phyloP scores from a whole-genome alignment of 2,888 invertebrate genomes.

The Alcis repandata region DNA sequence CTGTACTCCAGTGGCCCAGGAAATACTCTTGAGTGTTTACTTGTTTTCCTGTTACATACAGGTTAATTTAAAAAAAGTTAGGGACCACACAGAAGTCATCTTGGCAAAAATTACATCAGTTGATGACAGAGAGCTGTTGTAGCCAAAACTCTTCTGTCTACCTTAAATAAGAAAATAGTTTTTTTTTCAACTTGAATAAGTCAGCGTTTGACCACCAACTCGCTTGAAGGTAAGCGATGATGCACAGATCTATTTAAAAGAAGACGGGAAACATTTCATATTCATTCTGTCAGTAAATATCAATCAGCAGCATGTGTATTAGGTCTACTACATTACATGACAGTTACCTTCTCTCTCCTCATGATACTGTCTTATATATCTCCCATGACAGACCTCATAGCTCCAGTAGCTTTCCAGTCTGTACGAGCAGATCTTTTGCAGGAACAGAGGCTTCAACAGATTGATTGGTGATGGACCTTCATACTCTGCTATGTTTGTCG shows the following conservation, averaged over 20 bases:
- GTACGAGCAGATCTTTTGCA: slow-evolving; percentile 93
- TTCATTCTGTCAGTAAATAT: slow-evolving; percentile 12
- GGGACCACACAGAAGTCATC: not conserved
- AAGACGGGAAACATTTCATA: too few species aligned
- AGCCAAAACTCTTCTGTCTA: too few species aligned
- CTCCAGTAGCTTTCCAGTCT: slow-evolving; percentile 97
- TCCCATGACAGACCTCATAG: slow-evolving; percentile 98
- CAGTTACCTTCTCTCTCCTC: slow-evolving; percentile 93
- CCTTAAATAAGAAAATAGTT: too few species aligned
- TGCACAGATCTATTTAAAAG: too few species aligned
- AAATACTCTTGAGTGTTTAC: slow-evolving; percentile 94
- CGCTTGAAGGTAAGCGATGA: too few species aligned
- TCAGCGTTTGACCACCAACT: too few species aligned
- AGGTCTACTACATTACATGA: too few species aligned
- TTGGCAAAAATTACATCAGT: not conserved
- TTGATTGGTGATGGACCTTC: slow-evolving; percentile 92
- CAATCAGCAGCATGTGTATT: too few species aligned
- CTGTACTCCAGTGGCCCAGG: slow-evolving; percentile 92
- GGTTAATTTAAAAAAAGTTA: too few species aligned
- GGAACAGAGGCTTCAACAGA: slow-evolving; percentile 91
- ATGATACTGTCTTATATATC: slow-evolving; percentile 96
- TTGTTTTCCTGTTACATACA: slow-evolving; percentile 86
- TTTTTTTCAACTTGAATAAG: too few species aligned
- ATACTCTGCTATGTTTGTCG: slow-evolving; percentile 87
- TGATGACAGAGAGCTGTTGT: not conserved